Evolutionary conservation across 2,797 vertebrate genomes (phyloP), one percentile per base, ranked within the genome.

Genomic region (Trematomus bernacchii): DNA sequence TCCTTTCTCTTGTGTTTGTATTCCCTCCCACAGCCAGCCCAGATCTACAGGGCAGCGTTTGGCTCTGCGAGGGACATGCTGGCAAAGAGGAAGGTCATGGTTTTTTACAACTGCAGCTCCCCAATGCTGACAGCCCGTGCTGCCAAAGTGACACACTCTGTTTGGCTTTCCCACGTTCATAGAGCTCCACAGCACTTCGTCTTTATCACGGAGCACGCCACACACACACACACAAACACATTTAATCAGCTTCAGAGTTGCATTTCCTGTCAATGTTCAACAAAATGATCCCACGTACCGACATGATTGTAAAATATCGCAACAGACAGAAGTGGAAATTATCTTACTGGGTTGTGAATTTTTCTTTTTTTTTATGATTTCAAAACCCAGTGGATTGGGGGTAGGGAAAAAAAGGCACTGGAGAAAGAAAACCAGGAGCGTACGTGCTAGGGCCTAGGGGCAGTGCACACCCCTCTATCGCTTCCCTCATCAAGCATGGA

Each of bases 111-210:
- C 91, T 91, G 87, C 89, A 86, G 90, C 92, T 92, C 92, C 88
- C 86, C 87, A 85, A 86, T 81, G 89, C 90, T 94, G 93, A 94
- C 93, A 93, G 90, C 79, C 90, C 64, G 72, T 30, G 87, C 90
- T 94, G 92, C 92, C 92, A 94, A 90, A 91, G 90, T 93, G 92
- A 93, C 92, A 93, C 91, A 93, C 91, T 93, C 87, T 94, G 92
- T 94, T 94, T 94, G 92, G 93, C 91, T 94, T 94, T 93, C 93
- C 93, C 93, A 95, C 92, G 90, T 93, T 93, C 87, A 91, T 86
- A 78, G 78, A 91, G 90, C 83, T 85, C 82, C 83, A 82, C 83
- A 53, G 85, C 84, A 76, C 91, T 90, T 85, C 42, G 84, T 93
- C 87, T 93, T 91, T 89, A 92, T 91, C 90, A 82, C 77, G 7